These are phyloP conservation scores for Scaptomyza flava DNA, from an alignment of 2,888 invertebrate species.

Conservation along the genomic window DNA sequence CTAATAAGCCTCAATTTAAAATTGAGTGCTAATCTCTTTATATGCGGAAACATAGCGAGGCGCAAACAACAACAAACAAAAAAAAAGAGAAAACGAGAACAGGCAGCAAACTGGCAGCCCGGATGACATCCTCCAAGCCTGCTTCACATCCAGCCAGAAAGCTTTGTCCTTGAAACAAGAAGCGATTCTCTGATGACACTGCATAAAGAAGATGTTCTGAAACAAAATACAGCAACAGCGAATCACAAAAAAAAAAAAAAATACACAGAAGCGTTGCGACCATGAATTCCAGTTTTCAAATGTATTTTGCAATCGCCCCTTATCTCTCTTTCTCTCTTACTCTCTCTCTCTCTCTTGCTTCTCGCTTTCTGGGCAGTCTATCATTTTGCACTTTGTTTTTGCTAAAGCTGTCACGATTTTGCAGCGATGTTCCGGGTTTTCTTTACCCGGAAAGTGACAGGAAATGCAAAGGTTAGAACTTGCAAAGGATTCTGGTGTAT, in stretches of 20 bases:
- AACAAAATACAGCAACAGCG: constrained; percentile 6
- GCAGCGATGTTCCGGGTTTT: background rate
- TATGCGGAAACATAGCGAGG: constrained; percentile 22
- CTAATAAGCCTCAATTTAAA: constrained; percentile 62
- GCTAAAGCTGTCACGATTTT: background rate
- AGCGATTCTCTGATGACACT: background rate
- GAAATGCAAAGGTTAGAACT: background rate
- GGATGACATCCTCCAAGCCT: constrained; percentile 7
- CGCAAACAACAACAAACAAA: constrained; percentile 30
- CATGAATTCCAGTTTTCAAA: constrained; percentile 40
- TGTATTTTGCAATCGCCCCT: constrained; percentile 40
- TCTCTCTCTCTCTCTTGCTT: background rate
- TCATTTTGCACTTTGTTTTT: background rate
- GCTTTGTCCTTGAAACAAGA: constrained; percentile 47
- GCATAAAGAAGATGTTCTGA: constrained; percentile 25
- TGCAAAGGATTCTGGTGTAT: background rate
- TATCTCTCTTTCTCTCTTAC: background rate
- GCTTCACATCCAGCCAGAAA: background rate
- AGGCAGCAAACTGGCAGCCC: background rate
- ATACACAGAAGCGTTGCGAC: too few species aligned
- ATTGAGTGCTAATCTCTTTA: constrained; percentile 65
- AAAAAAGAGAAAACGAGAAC: constrained; percentile 18
- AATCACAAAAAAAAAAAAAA: constrained; percentile 8
- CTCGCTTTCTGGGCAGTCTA: background rate
- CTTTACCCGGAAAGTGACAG: background rate